A percentile compares a stretch with the other conserved stretches of the same genome.
These are phyloP conservation scores for Meghimatium bilineatum DNA, from an alignment of 2,888 invertebrate genomes.

Conservation along the genomic window DNA sequence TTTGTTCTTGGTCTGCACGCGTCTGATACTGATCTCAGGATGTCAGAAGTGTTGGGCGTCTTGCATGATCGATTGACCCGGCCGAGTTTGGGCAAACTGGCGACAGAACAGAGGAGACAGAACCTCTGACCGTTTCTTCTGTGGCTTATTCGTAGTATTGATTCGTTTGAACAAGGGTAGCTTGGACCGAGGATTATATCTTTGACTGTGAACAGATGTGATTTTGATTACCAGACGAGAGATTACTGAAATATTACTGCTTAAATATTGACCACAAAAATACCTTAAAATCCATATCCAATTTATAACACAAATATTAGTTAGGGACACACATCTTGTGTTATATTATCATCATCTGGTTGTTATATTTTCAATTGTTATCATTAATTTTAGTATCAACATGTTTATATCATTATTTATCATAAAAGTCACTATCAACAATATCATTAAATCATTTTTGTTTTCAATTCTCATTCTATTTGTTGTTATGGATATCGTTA, in stretches of 20 bases:
- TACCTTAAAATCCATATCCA: too few species aligned
- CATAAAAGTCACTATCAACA: neutral
- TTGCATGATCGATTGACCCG: constrained; percentile 7
- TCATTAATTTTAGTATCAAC: neutral
- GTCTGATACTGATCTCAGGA: neutral
- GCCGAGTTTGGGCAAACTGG: neutral
- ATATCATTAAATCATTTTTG: constrained; percentile 5
- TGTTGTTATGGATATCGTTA: neutral
- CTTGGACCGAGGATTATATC: too few species aligned
- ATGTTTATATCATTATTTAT: neutral
- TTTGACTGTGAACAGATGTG: neutral
- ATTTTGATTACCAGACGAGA: neutral
- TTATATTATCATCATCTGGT: too few species aligned
- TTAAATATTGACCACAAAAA: too few species aligned
- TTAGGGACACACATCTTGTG: too few species aligned
- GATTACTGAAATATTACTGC: too few species aligned
- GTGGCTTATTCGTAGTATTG: neutral
- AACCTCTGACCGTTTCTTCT: neutral
- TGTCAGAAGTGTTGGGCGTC: neutral
- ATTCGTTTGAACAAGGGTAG: neutral
- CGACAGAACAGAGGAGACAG: neutral
- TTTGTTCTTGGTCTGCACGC: neutral
- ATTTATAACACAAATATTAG: too few species aligned
- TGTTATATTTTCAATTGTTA: too few species aligned
- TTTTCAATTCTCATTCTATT: constrained; percentile 15